These are phyloP conservation scores for Tribolium freemani DNA, from an alignment of 2,888 invertebrate genomes.

Conservation along the genomic window DNA sequence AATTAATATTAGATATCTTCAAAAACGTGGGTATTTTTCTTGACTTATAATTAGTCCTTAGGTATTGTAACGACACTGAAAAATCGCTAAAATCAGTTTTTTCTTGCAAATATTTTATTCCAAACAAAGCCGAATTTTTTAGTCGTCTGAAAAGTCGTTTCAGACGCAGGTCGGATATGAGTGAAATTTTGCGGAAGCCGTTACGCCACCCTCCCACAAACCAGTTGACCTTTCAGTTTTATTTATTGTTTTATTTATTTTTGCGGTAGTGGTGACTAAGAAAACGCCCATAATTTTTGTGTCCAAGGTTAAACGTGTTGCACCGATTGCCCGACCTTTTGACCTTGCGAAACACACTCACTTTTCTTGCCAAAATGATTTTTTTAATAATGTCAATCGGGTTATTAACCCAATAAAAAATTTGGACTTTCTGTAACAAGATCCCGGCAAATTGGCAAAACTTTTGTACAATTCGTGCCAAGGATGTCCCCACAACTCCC, in stretches of 20 bases:
- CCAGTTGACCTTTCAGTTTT: conserved; percentile 19
- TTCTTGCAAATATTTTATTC: too few relatives aligned
- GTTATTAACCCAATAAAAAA: neutral
- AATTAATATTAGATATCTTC: too few relatives aligned
- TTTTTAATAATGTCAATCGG: neutral
- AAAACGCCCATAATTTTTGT: conserved; percentile 13
- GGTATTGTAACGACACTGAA: too few relatives aligned
- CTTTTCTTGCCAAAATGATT: neutral
- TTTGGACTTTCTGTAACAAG: neutral
- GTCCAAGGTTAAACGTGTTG: conserved; percentile 21
- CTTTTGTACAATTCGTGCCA: conserved; percentile 22
- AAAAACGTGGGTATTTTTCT: neutral
- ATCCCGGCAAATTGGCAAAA: conserved; percentile 26
- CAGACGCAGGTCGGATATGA: neutral
- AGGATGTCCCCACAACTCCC: conserved; percentile 36
- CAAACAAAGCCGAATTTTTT: too few relatives aligned
- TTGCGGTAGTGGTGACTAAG: neutral
- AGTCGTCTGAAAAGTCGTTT: neutral
- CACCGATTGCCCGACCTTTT: conserved; percentile 21
- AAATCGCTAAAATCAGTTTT: too few relatives aligned
- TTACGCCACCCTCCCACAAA: neutral
- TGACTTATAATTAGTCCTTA: neutral
- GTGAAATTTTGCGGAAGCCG: conserved; percentile 10
- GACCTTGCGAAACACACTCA: conserved; percentile 1
- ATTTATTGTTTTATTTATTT: conserved; percentile 23